Evolutionary conservation across 92 coral and sea anemone genomes (phyloP), one percentile per base, ranked within the genome.

Genomic region (Umimayanthus kanabou): DNA sequence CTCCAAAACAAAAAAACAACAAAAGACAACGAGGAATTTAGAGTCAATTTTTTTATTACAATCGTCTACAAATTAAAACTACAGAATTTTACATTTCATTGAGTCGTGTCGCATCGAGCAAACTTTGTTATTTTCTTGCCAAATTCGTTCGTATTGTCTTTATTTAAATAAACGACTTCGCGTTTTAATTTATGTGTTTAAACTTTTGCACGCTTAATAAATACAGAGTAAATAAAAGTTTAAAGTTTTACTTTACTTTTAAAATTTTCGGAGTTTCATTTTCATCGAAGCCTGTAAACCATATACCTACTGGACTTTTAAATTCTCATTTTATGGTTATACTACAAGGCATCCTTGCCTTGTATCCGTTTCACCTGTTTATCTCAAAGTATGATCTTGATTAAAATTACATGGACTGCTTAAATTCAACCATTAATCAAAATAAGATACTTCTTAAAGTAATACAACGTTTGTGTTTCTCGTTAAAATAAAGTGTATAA

Each of bases 41-140:
- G 18, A 25, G 26, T 3, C 69, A 50, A 49, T 79, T 30, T 23
- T 83, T 83, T 82, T 83, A 83, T 83, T 83, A 83, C 78, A 83
- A 83, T 47, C 28, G 39, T 11, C 45, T 70, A 43, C 14, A 26
- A 33, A 33, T 33, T 33, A 33, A 43, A 83, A 70, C 73, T 83
- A 83, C 67, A 83, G 26, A 53, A 53, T 2, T 53, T 16, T 69
- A 30, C 26, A 30, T 70, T 43, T 37, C 26, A 39, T 15, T 3
- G 39, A 37, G 50, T 39, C 9, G 79, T 66, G 6, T 26, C 37
- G 42, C 23, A 80, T 65, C 45, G 64, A 83, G 55, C 57, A 42
- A 43, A 42, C 11, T 26, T 42, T 28, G 40, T 26, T 18, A 6
- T 65, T 64, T 7, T 80, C 20, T 14, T 4, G 9, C 42, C 15